Evolutionary conservation across 2,888 invertebrate genomes (phyloP).

Genomic region (Drosophila planitibia): DNA sequence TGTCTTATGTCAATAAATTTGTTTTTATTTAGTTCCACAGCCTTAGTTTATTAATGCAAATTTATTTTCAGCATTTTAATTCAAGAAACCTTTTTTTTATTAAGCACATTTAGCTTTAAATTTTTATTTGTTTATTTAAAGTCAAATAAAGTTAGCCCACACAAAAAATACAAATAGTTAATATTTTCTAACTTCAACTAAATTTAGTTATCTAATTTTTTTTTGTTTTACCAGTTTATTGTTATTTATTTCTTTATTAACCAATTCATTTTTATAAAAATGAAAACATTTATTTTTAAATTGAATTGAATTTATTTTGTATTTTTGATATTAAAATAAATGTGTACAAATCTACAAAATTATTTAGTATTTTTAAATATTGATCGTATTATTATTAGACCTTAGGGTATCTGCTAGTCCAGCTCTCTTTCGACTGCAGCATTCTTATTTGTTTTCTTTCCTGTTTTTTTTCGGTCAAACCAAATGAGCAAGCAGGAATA

Average conservation of each 20-base stretch:
- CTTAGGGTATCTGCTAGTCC: neutral
- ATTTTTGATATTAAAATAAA: neutral
- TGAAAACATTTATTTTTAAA: neutral
- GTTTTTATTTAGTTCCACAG: neutral
- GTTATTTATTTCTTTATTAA: neutral
- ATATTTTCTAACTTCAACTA: neutral
- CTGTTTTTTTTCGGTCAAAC: slow-evolving; percentile 25
- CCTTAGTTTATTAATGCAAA: neutral
- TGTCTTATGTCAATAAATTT: neutral
- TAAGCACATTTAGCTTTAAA: neutral
- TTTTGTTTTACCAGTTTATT: neutral
- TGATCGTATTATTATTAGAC: neutral
- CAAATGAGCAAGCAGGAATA: slow-evolving; percentile 48
- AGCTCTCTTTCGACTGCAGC: neutral
- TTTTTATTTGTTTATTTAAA: too few relatives aligned
- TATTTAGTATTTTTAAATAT: neutral
- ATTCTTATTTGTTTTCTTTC: neutral
- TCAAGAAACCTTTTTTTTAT: neutral
- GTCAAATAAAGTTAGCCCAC: too few relatives aligned
- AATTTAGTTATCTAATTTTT: neutral
- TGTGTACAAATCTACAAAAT: neutral
- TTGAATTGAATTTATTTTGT: neutral
- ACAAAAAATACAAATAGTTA: too few relatives aligned
- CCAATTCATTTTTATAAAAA: neutral
- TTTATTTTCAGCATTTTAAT: neutral